These are phyloP conservation scores for Prorops nasuta DNA, from an alignment of 1,140 invertebrate genomes.

Conservation along the genomic window DNA sequence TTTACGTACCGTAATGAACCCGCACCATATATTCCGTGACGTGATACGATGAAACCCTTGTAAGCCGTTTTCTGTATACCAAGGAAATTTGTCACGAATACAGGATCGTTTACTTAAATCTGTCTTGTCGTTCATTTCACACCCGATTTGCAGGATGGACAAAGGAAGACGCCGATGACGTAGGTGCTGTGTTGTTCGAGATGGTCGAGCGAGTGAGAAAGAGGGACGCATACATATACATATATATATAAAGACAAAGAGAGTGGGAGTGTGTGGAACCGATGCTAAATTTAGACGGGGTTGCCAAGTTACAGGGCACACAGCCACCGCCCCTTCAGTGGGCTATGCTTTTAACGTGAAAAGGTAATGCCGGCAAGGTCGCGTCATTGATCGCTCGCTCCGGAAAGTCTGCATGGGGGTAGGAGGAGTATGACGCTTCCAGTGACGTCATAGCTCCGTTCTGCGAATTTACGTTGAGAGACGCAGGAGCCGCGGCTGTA, in stretches of 20 bases:
- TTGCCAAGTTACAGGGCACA: slow-evolving; percentile 57
- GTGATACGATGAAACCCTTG: slow-evolving; percentile 33
- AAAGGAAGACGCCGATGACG: background rate
- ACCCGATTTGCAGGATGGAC: too few species aligned
- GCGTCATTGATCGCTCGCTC: slow-evolving; percentile 49
- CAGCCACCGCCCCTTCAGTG: slow-evolving; percentile 53
- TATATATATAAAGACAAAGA: slow-evolving; percentile 17
- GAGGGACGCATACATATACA: too few species aligned
- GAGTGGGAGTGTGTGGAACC: slow-evolving; percentile 28
- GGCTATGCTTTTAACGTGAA: slow-evolving; percentile 4
- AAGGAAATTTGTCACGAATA: slow-evolving; percentile 52
- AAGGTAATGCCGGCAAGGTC: slow-evolving; percentile 43
- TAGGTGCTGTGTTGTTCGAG: too few species aligned
- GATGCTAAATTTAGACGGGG: slow-evolving; percentile 57
- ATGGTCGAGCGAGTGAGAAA: slow-evolving; percentile 8
- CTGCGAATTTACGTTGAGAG: too few species aligned
- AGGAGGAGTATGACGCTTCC: slow-evolving; percentile 46
- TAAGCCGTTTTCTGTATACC: slow-evolving; percentile 46
- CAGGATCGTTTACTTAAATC: slow-evolving; percentile 49
- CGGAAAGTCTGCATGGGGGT: too few species aligned
- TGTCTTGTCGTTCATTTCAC: slow-evolving; percentile 8
- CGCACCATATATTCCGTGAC: slow-evolving; percentile 30
- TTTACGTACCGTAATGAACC: too few species aligned
- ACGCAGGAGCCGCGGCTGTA: too few species aligned
- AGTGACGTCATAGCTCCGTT: slow-evolving; percentile 48